Evolutionary conservation across 2,888 invertebrate genomes (phyloP).

Genomic region (Thysanoteuthis rhombus): DNA sequence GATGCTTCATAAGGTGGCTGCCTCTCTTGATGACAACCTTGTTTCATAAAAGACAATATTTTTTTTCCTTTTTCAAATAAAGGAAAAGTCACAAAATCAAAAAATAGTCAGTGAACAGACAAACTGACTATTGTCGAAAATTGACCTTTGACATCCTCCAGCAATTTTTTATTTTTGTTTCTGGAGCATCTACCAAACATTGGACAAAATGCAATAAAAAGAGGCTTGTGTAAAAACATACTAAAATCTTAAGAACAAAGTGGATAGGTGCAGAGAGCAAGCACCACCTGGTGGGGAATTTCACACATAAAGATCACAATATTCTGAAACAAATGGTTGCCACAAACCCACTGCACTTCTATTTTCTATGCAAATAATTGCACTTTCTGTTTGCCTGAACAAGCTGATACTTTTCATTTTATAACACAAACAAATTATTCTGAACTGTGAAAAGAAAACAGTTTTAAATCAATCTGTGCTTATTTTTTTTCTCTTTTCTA

Average conservation of each 20-base stretch:
- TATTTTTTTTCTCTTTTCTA: neutral
- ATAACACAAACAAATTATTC: neutral
- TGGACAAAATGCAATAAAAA: neutral
- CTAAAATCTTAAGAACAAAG: no score
- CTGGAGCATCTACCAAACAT: neutral
- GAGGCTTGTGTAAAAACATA: no score
- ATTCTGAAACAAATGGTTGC: neutral
- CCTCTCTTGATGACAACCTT: conserved; percentile 36
- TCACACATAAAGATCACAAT: neutral
- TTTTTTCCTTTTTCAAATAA: neutral
- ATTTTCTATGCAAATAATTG: neutral
- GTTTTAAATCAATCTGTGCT: neutral
- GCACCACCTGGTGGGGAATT: neutral
- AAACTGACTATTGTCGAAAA: neutral
- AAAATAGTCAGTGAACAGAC: neutral
- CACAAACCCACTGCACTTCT: neutral
- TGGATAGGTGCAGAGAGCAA: no score
- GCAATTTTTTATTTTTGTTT: neutral
- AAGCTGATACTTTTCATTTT: neutral
- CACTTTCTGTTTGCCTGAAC: neutral
- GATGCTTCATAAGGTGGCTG: conserved; percentile 50
- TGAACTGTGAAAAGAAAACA: neutral
- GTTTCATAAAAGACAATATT: neutral
- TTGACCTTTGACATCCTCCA: neutral
- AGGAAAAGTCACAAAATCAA: neutral